Base-by-base conservation (phyloP, 1,140 invertebrate species). In the Lepidurus arcticus region DNA sequence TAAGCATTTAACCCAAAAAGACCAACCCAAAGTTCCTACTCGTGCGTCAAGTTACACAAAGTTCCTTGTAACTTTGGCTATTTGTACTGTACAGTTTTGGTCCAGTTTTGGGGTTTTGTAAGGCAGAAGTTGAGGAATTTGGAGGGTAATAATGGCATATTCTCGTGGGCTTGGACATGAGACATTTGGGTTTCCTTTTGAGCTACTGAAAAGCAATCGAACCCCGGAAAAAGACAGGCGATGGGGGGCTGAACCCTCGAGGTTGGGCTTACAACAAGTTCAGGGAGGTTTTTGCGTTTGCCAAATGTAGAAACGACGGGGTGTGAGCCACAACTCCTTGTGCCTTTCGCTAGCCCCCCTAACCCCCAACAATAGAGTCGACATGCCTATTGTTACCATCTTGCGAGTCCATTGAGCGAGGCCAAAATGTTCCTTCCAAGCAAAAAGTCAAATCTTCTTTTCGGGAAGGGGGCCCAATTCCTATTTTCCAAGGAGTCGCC, bases 291-390 rank as follows among this genome's bases (percentile, higher is more conserved):
- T 16, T 21, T 21, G 53, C 16, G 53, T 65, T 65, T 13, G 53
- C 53, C 53, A n/a, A 13, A 65, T 65, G 53, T 65, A 65, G 53
- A 65, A 65, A 65, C 53, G 53, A 65, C 53, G 53, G 53, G 53
- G 53, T 65, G 53, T 65, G 53, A 65, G 53, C 53, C 53, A 65
- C 53, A 65, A 65, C 53, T 65, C 53, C 53, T 65, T 65, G 53
- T 65, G 53, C 16, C 53, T 21, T 65, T 13, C 21, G 8, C 53
- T 13, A n/a, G 21, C 53, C 6, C 16, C 8, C 53, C 53, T 21
- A 34, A 34, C 53, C 53, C 53, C 21, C 13, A 9, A 65, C 53
- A 65, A 65, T 65, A 21, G 21, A 65, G 4, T 65, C 53, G 53
- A 65, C 53, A 21, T 65, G 53, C 53, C 53, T 65, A n/a, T 65